phyloP scores from a whole-genome alignment of 2,113 vertebrate species.

The Turnix velox region DNA sequence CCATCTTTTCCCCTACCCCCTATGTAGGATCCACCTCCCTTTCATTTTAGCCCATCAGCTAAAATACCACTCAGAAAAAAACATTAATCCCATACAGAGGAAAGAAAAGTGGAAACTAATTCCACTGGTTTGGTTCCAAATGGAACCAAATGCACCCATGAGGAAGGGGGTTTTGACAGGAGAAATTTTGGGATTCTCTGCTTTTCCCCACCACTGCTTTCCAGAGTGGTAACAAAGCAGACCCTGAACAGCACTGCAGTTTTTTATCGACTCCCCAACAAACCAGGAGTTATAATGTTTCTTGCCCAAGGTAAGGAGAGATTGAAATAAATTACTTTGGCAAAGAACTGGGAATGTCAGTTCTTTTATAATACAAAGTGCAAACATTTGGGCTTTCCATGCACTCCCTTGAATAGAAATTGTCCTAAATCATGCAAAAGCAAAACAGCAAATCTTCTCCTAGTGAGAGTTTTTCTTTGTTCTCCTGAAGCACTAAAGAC shows the following conservation, averaged over 20 bases:
- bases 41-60: background rate
- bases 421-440: background rate
- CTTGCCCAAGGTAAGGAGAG: constrained; percentile 8
- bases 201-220: background rate
- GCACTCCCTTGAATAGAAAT: constrained; percentile 24
- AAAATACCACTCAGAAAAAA: background rate
- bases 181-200: background rate
- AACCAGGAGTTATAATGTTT: background rate
- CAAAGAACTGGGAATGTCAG: background rate
- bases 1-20: background rate
- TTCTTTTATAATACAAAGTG: constrained; percentile 33
- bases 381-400: constrained; percentile 39
- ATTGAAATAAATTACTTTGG: constrained; percentile 38
- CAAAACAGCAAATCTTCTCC: background rate
- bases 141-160: background rate
- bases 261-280: constrained; percentile 7
- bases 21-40: background rate
- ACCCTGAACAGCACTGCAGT: background rate
- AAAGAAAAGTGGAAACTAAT: background rate
- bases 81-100: background rate
- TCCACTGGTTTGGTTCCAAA: background rate
- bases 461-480: constrained; percentile 1
- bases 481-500: constrained; percentile 20
- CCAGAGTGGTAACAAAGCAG: background rate
- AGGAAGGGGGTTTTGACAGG: background rate